Evolutionary conservation across 64 coral and sea anemone genomes (phyloP), one percentile per base, ranked within the genome.

Genomic region (Orbicella faveolata): DNA sequence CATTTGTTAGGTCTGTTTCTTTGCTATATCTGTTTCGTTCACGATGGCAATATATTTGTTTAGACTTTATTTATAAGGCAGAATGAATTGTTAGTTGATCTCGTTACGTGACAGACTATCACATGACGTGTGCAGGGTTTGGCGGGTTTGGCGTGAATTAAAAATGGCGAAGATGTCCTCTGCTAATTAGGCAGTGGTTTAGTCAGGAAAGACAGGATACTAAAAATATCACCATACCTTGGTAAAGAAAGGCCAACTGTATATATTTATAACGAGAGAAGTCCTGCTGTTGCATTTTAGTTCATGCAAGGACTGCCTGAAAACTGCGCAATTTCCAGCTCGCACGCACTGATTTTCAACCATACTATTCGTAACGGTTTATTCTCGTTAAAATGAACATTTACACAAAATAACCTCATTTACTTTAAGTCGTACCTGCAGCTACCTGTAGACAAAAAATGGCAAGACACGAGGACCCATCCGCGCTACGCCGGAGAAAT

Each of bases 141-240:
- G 30, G 30, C 30, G 30, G 30, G 30, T 30, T 30, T 30, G 30
- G 30, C 30, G 30, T 0, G 30, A 30, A 30, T 30, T 30, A 30
- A 30, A 30, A 30, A 30, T 30, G 30, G 30, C 30, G 30, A 30
- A 30, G 30, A 30, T 30, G 30, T 30, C 30, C 30, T 30, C 30
- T 30, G 30, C 30, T 30, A 30, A 30, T 30, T 30, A 30, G 4
- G 44, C 5, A 6, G 70, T 87, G 70, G 72, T 87, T 87, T 55
- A 68, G 21, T 87, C 72, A 87, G 85, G 72, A 87, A 75, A 19
- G 41, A 87, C 69, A 87, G 44, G 69, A 87, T 75, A 55, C 68
- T 75, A 59, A 72, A 87, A 87, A 75, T 87, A 54, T 87, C 39
- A 78, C 76, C 53, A 78, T 51, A 78, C 48, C 75, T 78, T 41